phyloP scores from a whole-genome alignment of 2,797 vertebrate species.

The Synaphobranchus kaupii region DNA sequence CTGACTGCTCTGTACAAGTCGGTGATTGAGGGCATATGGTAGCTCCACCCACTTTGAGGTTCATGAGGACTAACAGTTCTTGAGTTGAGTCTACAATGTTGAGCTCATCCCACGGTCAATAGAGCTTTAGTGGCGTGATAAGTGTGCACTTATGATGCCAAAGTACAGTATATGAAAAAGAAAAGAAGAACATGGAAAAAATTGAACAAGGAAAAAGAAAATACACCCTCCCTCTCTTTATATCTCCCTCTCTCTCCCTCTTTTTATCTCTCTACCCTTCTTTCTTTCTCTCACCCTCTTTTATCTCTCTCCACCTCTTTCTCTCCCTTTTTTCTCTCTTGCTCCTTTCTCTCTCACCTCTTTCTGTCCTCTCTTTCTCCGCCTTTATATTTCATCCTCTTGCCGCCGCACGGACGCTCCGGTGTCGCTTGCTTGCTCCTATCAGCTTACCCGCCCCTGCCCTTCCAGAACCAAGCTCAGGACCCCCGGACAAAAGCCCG shows the following conservation, averaged over 20 bases:
- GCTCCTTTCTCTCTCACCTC: neutral
- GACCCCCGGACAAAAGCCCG: slow-evolving; percentile 56
- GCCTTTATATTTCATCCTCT: neutral
- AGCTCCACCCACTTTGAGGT: too few species aligned
- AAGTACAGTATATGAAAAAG: too few species aligned
- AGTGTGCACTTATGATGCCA: too few species aligned
- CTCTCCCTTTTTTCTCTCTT: neutral
- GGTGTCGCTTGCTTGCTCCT: slow-evolving; percentile 52
- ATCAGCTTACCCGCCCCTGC: slow-evolving; percentile 60
- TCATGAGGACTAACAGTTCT: too few species aligned
- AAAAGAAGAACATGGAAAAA: too few species aligned
- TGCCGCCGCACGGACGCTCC: slow-evolving; percentile 9
- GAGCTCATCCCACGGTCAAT: too few species aligned
- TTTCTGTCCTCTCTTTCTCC: neutral
- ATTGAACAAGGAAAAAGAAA: too few species aligned
- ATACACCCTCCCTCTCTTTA: neutral
- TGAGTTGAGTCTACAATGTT: neutral
- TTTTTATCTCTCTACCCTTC: neutral
- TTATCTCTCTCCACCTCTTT: neutral
- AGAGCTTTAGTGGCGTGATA: too few species aligned
- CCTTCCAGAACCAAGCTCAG: slow-evolving; percentile 26
- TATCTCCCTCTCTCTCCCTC: neutral
- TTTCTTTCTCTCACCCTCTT: neutral
- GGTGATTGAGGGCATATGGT: too few species aligned
- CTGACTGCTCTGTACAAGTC: too few species aligned